phyloP scores from a whole-genome alignment of 2,113 vertebrate genomes.

The Genyomyrus donnyi region DNA sequence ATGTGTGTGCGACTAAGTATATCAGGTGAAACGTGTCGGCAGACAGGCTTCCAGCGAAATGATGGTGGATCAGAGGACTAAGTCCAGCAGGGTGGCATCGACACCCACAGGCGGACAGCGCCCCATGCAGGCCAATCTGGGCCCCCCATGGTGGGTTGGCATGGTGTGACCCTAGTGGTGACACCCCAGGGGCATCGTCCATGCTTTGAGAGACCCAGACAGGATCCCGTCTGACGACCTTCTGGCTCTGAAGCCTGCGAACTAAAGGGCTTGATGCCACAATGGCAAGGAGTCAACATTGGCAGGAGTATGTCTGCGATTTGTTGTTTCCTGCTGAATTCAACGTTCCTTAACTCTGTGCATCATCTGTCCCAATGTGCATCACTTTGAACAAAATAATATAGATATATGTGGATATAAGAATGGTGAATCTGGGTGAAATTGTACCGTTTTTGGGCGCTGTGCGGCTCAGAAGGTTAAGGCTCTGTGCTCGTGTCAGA shows the following conservation, averaged over 20 bases:
- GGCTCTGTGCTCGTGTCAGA: neutral
- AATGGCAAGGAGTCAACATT: neutral
- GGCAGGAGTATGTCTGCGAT: neutral
- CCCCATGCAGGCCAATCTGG: neutral
- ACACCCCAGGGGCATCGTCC: constrained; percentile 81
- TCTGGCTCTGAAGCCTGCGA: constrained; percentile 83
- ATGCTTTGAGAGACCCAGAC: constrained; percentile 90
- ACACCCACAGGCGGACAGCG: constrained; percentile 81
- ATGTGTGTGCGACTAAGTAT: constrained; percentile 90
- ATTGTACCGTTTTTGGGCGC: neutral
- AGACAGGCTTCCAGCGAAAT: constrained; percentile 79
- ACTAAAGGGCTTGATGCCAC: constrained; percentile 44
- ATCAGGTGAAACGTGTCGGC: constrained; percentile 84
- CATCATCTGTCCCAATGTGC: neutral
- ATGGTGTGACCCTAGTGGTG: neutral
- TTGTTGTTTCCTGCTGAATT: neutral
- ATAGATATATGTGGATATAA: neutral
- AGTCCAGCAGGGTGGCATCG: constrained; percentile 89
- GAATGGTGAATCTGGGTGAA: neutral
- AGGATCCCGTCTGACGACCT: constrained; percentile 95
- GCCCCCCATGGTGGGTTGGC: neutral
- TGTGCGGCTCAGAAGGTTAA: neutral
- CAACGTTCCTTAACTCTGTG: neutral
- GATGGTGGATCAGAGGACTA: constrained; percentile 97
- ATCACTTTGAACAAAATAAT: neutral